Conservation (phyloP, 2,113 vertebrate genomes). For the Chelonoidis abingdonii region DNA sequence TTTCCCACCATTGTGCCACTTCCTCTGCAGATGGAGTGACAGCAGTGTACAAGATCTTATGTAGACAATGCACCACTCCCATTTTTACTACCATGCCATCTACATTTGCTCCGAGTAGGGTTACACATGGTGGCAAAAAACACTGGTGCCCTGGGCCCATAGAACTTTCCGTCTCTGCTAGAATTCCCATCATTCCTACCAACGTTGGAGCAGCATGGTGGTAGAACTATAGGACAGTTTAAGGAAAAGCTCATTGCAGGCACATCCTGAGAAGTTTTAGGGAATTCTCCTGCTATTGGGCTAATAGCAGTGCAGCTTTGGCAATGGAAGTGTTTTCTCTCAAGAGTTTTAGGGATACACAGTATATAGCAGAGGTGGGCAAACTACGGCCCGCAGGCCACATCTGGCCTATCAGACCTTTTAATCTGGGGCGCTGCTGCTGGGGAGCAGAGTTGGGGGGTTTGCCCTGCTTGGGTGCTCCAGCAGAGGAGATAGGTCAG, state of each 20-base stretch:
- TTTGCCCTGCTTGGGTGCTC: too few relatives aligned
- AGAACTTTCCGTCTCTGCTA: too few relatives aligned
- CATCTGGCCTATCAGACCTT: too few relatives aligned
- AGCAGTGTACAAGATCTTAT: background rate
- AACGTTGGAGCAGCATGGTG: background rate
- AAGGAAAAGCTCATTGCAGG: background rate
- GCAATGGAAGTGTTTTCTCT: background rate
- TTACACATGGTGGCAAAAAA: background rate
- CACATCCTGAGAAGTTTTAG: background rate
- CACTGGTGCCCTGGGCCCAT: background rate
- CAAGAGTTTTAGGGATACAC: background rate
- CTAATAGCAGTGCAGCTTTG: background rate
- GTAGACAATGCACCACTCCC: background rate
- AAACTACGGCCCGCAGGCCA: too few relatives aligned
- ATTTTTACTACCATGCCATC: background rate
- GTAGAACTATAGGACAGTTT: background rate
- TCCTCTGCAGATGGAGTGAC: background rate
- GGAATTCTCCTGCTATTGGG: background rate
- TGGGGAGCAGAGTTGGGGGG: too few relatives aligned
- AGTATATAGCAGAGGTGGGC: too few relatives aligned
- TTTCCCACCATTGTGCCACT: background rate
- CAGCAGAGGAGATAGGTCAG: too few relatives aligned
- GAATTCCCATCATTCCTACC: background rate
- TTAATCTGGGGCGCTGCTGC: too few relatives aligned
- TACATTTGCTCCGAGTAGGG: background rate